A percentile compares a stretch with the other conserved stretches of the same genome.
Evolutionary conservation across 2,113 vertebrate species (phyloP).

Genomic region (Anolis carolinensis): DNA sequence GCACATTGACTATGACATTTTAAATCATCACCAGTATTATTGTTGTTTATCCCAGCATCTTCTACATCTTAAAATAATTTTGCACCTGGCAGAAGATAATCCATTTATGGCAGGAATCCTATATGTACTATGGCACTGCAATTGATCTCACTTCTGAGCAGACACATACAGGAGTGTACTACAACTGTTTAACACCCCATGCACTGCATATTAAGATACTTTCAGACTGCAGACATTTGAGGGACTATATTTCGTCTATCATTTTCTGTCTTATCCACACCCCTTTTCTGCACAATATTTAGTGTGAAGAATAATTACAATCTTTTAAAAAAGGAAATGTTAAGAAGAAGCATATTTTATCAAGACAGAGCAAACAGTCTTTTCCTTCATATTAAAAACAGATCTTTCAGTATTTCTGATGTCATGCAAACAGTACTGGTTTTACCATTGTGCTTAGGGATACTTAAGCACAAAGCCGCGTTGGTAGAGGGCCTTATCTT

Average conservation of each 20-base stretch:
- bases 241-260: background rate
- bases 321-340: background rate
- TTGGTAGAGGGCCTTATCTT: no score
- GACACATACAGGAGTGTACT: background rate
- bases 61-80: background rate
- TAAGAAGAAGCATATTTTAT: background rate
- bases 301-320: background rate
- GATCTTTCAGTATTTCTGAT: background rate
- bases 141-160: background rate
- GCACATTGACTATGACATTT: background rate
- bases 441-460: no score
- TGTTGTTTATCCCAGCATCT: background rate
- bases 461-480: no score
- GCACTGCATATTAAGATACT: background rate
- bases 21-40: background rate
- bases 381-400: background rate
- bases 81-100: background rate
- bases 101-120: background rate
- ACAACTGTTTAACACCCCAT: background rate
- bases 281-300: background rate
- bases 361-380: background rate
- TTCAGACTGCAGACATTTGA: background rate
- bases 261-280: background rate
- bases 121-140: background rate
- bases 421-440: no score